A percentile compares a stretch with the other conserved stretches of the same genome.
Conservation (phyloP, 2,113 vertebrate species). For the Percina caprodes region DNA sequence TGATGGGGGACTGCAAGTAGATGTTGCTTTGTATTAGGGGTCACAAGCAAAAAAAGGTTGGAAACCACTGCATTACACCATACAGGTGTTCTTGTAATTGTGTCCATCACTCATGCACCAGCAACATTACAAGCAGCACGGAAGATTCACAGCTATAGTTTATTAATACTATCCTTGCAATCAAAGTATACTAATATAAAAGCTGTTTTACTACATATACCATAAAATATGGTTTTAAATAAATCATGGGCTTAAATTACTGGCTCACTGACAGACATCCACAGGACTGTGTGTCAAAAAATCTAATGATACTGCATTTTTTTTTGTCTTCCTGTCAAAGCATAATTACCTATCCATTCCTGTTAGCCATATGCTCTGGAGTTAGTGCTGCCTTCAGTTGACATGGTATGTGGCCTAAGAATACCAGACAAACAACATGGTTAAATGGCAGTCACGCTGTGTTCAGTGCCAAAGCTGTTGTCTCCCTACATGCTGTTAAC, state of each 20-base stretch:
- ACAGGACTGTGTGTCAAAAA: not conserved
- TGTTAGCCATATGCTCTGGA: slow-evolving; percentile 25
- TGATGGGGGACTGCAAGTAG: not conserved
- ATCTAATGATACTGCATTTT: not conserved
- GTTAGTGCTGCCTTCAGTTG: slow-evolving; percentile 28
- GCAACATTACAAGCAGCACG: not conserved
- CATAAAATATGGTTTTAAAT: not conserved
- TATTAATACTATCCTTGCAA: not conserved
- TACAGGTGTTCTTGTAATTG: not conserved
- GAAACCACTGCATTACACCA: not conserved
- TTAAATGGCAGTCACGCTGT: not conserved
- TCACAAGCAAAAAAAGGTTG: not conserved
- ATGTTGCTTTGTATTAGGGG: not conserved
- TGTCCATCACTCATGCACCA: not conserved
- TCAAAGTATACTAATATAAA: not conserved
- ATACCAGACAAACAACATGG: slow-evolving; percentile 28
- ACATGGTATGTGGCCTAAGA: slow-evolving; percentile 24
- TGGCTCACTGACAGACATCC: not conserved
- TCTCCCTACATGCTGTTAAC: not conserved
- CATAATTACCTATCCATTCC: slow-evolving; percentile 44
- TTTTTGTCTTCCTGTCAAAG: not conserved
- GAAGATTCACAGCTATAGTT: not conserved
- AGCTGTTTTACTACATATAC: not conserved
- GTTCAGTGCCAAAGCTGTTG: not conserved
- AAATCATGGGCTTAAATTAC: not conserved